These are phyloP conservation scores for Phenganax marumi DNA, from an alignment of 92 coral and sea anemone species.

Conservation along the genomic window DNA sequence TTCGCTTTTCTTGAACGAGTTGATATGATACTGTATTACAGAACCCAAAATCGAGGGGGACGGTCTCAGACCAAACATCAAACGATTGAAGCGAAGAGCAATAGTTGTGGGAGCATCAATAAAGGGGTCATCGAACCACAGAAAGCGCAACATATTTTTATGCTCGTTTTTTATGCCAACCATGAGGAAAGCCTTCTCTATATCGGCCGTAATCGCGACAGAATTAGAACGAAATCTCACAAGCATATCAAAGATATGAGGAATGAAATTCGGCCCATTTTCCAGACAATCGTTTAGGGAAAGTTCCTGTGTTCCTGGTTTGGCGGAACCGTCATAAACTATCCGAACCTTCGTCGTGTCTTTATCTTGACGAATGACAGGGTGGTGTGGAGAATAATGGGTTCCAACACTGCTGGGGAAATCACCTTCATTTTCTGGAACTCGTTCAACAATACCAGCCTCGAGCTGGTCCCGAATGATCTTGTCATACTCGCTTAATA, in stretches of 20 bases:
- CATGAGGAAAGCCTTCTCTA: constrained; percentile 17
- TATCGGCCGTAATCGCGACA: constrained; percentile 11
- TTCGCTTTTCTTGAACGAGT: constrained; percentile 15
- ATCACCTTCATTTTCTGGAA: neutral
- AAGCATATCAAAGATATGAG: neutral
- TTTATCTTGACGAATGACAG: neutral
- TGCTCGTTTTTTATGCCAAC: neutral
- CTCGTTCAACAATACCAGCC: neutral
- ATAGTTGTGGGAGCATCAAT: constrained; percentile 2
- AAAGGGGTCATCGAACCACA: constrained; percentile 44
- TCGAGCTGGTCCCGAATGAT: constrained; percentile 13
- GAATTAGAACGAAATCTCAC: constrained; percentile 9
- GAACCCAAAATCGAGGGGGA: constrained; percentile 43
- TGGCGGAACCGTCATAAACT: constrained; percentile 20
- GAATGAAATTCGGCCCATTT: neutral
- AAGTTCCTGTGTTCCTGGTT: neutral
- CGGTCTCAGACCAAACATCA: constrained; percentile 41
- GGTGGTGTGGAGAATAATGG: constrained; percentile 17
- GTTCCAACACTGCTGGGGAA: neutral
- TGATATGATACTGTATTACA: constrained; percentile 39
- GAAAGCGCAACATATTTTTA: constrained; percentile 36
- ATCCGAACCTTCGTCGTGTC: constrained; percentile 12
- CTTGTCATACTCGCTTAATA: neutral
- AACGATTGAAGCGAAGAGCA: constrained; percentile 29
- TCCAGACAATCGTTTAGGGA: constrained; percentile 6